These are phyloP conservation scores for Euplagia quadripunctaria DNA, from an alignment of 2,888 invertebrate genomes.

Conservation along the genomic window DNA sequence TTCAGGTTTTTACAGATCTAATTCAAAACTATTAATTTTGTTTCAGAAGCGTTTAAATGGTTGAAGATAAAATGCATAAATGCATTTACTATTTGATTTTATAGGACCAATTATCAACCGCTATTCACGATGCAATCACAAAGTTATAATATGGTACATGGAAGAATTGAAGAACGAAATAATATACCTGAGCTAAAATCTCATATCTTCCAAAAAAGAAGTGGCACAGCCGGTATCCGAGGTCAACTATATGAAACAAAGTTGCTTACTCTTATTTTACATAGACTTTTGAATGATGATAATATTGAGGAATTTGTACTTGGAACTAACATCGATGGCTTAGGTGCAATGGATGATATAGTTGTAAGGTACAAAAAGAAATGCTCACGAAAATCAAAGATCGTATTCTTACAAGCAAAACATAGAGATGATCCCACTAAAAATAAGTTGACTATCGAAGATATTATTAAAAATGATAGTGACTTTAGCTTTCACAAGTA, in stretches of 20 bases:
- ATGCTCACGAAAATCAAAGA: slow-evolving; percentile 23
- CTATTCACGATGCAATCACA: background rate
- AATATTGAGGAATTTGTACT: slow-evolving; percentile 32
- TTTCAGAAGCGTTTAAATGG: background rate
- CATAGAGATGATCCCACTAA: slow-evolving; percentile 33
- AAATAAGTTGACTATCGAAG: slow-evolving; percentile 34
- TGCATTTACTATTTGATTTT: background rate
- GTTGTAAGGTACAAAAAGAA: slow-evolving; percentile 40
- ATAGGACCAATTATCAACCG: background rate
- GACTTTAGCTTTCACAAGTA: slow-evolving; percentile 43
- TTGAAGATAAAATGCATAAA: too few relatives aligned
- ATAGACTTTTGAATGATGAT: slow-evolving; percentile 34
- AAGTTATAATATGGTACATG: background rate
- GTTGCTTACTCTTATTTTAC: slow-evolving; percentile 43
- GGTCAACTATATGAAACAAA: slow-evolving; percentile 54
- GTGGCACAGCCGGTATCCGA: slow-evolving; percentile 30
- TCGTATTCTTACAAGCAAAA: slow-evolving; percentile 51
- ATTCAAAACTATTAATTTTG: background rate
- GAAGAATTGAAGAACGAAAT: background rate
- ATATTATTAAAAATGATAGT: slow-evolving; percentile 31
- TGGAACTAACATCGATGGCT: slow-evolving; percentile 37
- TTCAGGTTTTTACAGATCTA: background rate
- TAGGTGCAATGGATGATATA: slow-evolving; percentile 54
- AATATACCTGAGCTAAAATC: background rate
- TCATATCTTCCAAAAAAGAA: background rate